A percentile compares a stretch with the other conserved stretches of the same genome.
Conservation (phyloP, 2,797 vertebrate species). For the Sebastes matsubarae region DNA sequence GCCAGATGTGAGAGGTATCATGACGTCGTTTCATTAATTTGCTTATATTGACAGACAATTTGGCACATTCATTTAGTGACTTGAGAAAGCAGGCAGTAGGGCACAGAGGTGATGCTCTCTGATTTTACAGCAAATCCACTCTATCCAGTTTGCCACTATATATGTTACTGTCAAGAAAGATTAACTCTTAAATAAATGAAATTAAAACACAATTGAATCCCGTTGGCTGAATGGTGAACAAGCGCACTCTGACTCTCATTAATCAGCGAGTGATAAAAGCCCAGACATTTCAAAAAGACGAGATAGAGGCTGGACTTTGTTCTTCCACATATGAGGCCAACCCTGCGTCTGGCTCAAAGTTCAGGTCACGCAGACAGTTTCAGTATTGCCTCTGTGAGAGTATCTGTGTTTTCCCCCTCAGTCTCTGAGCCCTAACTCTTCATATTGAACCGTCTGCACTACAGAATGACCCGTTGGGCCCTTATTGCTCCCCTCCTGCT, state of each 20-base stretch:
- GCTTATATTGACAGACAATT: too few relatives aligned
- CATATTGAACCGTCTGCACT: neutral
- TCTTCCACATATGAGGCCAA: constrained; percentile 72
- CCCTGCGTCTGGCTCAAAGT: constrained; percentile 70
- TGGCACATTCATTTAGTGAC: neutral
- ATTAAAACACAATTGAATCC: constrained; percentile 11
- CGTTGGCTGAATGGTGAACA: neutral
- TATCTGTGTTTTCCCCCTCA: neutral
- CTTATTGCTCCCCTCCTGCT: constrained; percentile 45
- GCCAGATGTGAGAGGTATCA: too few relatives aligned
- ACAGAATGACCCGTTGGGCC: constrained; percentile 57
- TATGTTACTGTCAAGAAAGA: neutral
- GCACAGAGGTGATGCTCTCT: neutral
- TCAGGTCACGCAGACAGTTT: constrained; percentile 51
- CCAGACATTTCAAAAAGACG: constrained; percentile 11
- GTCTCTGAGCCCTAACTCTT: constrained; percentile 1
- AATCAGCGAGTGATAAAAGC: constrained; percentile 36
- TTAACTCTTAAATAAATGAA: constrained; percentile 8
- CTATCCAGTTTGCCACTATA: neutral
- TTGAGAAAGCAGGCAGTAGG: neutral
- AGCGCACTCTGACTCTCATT: constrained; percentile 1
- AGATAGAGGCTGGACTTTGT: constrained; percentile 77
- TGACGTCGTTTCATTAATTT: too few relatives aligned
- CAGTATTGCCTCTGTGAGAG: constrained; percentile 7
- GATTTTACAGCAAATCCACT: neutral